Evolutionary conservation across 2,797 vertebrate genomes (phyloP).

Genomic region (Knipowitschia caucasica): DNA sequence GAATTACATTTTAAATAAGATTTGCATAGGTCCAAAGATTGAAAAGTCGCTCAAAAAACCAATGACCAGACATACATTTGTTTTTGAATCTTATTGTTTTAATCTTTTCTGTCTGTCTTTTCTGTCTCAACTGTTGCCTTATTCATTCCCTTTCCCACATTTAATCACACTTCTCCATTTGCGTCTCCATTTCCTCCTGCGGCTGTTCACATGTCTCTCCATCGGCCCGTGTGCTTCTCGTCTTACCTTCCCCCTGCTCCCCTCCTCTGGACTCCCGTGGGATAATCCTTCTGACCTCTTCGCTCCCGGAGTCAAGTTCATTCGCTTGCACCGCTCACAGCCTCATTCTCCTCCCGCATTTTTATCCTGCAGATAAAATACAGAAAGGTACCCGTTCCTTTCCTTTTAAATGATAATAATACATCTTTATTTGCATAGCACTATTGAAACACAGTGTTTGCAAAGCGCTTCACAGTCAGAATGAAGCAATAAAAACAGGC

Average conservation of each 20-base stretch:
- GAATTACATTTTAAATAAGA: no score
- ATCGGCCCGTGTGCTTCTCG: constrained; percentile 26
- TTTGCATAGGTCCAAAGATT: no score
- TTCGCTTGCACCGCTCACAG: constrained; percentile 10
- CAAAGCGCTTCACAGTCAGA: no score
- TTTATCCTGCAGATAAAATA: constrained; percentile 2
- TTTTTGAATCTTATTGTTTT: no score
- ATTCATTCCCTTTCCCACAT: constrained; percentile 12
- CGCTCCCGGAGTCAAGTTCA: constrained; percentile 21
- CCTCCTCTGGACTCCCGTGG: constrained; percentile 5
- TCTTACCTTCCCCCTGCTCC: not conserved
- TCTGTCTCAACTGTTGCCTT: not conserved
- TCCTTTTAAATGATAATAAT: no score
- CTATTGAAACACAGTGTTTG: no score
- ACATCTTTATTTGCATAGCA: no score
- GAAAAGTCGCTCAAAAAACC: no score
- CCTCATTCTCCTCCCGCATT: not conserved
- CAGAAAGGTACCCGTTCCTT: no score
- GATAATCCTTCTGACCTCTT: constrained; percentile 8
- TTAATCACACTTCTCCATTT: constrained; percentile 16
- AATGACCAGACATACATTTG: no score
- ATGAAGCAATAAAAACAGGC: no score
- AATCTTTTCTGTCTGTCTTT: no score
- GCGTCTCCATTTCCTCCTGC: constrained; percentile 26
- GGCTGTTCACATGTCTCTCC: constrained; percentile 12